Percentiles rank a stretch among this genome's conserved stretches.
These are phyloP conservation scores for Brachyhypopomus occidentalis DNA, from an alignment of 2,113 vertebrate genomes.

Conservation along the genomic window DNA sequence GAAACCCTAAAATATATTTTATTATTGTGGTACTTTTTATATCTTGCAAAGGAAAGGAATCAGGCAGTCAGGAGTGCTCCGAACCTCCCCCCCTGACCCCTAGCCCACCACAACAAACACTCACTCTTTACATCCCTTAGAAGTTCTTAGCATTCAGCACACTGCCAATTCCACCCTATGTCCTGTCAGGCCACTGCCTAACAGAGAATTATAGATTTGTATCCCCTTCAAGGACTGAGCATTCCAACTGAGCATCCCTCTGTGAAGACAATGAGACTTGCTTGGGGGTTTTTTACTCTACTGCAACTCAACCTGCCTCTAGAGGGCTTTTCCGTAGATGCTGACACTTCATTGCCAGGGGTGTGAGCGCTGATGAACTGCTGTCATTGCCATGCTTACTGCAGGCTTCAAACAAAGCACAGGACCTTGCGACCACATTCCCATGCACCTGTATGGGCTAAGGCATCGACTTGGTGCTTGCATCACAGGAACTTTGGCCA, in stretches of 20 bases:
- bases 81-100: conserved; percentile 20
- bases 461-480: conserved; percentile 16
- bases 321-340: conserved; percentile 41
- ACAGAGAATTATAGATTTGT: conserved; percentile 47
- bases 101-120: background rate
- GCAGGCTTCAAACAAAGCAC: conserved; percentile 19
- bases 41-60: background rate
- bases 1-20: background rate
- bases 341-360: conserved; percentile 33
- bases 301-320: conserved; percentile 29
- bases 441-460: background rate
- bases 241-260: conserved; percentile 27
- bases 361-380: conserved; percentile 28
- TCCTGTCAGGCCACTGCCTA: conserved; percentile 28
- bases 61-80: background rate
- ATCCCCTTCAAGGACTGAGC: conserved; percentile 37
- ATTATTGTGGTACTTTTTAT: background rate
- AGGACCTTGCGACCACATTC: background rate
- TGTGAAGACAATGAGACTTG: conserved; percentile 48
- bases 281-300: conserved; percentile 37
- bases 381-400: conserved; percentile 21
- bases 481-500: background rate
- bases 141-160: conserved; percentile 35
- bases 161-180: conserved; percentile 14
- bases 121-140: background rate